Percentiles rank a stretch among this genome's conserved stretches.
These are phyloP conservation scores for Gyrodactylus salaris DNA, from an alignment of 1,140 invertebrate genomes.

Conservation along the genomic window DNA sequence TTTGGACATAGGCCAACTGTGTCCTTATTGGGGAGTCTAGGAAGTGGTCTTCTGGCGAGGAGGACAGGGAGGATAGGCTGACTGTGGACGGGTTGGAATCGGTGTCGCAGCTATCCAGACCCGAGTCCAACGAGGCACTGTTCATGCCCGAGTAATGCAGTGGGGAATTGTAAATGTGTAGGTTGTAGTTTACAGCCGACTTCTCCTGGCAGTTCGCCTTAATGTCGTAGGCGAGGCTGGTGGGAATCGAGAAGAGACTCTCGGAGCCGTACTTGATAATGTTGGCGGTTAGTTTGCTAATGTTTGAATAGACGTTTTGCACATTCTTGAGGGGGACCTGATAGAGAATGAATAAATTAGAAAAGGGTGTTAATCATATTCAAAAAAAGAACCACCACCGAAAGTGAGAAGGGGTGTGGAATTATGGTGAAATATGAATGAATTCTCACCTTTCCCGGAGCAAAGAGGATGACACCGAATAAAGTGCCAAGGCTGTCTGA, in stretches of 20 bases:
- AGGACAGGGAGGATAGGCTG: neutral
- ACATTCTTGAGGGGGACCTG: neutral
- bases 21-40: neutral
- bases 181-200: neutral
- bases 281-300: neutral
- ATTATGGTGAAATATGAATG: too few species aligned
- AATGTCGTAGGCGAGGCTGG: neutral
- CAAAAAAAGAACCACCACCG: too few species aligned
- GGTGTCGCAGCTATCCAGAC: neutral
- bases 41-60: neutral
- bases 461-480: neutral
- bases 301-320: neutral
- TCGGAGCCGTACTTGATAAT: neutral
- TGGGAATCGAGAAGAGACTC: neutral
- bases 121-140: neutral
- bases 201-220: neutral
- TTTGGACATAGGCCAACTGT: neutral
- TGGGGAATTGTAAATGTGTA: neutral
- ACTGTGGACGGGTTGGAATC: neutral
- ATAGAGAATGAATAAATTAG: neutral
- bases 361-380: too few species aligned
- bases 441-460: neutral
- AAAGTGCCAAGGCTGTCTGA: neutral
- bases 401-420: too few species aligned
- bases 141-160: too few species aligned